Percentiles rank a stretch among this genome's conserved stretches.
Conservation (phyloP, 2,797 vertebrate genomes). For the Eulemur rubriventer region DNA sequence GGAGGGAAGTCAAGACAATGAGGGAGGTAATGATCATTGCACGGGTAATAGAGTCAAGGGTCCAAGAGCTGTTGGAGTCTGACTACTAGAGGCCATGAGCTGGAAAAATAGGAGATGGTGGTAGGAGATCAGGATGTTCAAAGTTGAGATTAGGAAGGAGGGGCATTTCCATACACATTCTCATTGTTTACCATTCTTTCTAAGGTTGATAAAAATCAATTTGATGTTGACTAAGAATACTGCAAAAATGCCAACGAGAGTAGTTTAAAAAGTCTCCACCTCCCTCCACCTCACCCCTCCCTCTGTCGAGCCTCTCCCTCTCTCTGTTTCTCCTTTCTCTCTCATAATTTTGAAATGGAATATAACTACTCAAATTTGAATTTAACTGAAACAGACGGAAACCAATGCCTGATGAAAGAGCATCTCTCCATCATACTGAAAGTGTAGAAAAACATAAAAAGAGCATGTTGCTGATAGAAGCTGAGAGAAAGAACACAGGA, state of each 20-base stretch:
- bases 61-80: not conserved
- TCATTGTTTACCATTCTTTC: not conserved
- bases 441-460: conserved; percentile 20
- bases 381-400: conserved; percentile 51
- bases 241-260: not conserved
- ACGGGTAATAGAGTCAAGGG: not conserved
- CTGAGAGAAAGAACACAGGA: conserved; percentile 41
- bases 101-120: not conserved
- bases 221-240: not conserved
- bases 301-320: not conserved
- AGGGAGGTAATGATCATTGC: not conserved
- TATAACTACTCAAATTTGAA: conserved; percentile 35
- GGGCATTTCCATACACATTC: not conserved
- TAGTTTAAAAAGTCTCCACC: not conserved
- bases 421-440: not conserved
- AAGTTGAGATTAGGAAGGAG: not conserved
- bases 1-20: not conserved
- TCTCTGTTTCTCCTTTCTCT: not conserved
- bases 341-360: conserved; percentile 33
- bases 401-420: conserved; percentile 43
- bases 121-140: not conserved
- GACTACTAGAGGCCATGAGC: not conserved
- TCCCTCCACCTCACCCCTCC: not conserved
- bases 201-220: conserved; percentile 28
- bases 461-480: conserved; percentile 38